Evolutionary conservation across 2,113 vertebrate genomes (phyloP).

Genomic region (Paracanthobrama guichenoti): DNA sequence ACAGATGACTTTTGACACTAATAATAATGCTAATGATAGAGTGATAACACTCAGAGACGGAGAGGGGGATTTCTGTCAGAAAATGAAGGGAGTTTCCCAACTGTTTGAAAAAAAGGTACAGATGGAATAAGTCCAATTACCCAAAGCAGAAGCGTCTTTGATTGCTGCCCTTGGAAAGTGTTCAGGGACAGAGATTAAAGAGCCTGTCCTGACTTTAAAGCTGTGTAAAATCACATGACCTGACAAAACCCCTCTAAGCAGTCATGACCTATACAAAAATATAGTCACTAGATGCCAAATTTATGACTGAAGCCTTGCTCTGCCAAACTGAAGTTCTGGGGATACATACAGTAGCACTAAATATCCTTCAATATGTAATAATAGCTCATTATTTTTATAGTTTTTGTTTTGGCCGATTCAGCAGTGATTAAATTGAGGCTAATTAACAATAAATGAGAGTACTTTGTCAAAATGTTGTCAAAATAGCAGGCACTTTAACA

Average conservation of each 20-base stretch:
- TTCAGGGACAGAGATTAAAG: constrained; percentile 51
- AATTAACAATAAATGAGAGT: constrained; percentile 29
- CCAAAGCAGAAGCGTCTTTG: constrained; percentile 38
- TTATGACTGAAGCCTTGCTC: constrained; percentile 44
- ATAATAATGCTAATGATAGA: constrained; percentile 30
- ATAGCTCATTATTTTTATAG: constrained; percentile 24
- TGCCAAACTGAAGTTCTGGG: constrained; percentile 32
- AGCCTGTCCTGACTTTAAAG: constrained; percentile 66
- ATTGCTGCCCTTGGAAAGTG: constrained; percentile 51
- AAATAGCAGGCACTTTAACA: not conserved
- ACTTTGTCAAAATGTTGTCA: constrained; percentile 16
- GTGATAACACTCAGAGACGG: not conserved
- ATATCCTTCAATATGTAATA: constrained; percentile 9
- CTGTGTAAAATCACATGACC: constrained; percentile 65
- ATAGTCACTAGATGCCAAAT: constrained; percentile 39
- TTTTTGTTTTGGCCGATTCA: constrained; percentile 14
- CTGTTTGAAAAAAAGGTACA: constrained; percentile 36
- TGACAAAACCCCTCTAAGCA: constrained; percentile 51
- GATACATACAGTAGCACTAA: not conserved
- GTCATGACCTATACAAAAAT: constrained; percentile 37
- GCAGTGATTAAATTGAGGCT: constrained; percentile 17
- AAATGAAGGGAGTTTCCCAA: constrained; percentile 52
- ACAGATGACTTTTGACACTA: constrained; percentile 14
- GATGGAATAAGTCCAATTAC: constrained; percentile 48
- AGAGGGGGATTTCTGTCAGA: constrained; percentile 50